phyloP scores from a whole-genome alignment of 2,888 invertebrate genomes.

The Leptinotarsa rubiginosa region DNA sequence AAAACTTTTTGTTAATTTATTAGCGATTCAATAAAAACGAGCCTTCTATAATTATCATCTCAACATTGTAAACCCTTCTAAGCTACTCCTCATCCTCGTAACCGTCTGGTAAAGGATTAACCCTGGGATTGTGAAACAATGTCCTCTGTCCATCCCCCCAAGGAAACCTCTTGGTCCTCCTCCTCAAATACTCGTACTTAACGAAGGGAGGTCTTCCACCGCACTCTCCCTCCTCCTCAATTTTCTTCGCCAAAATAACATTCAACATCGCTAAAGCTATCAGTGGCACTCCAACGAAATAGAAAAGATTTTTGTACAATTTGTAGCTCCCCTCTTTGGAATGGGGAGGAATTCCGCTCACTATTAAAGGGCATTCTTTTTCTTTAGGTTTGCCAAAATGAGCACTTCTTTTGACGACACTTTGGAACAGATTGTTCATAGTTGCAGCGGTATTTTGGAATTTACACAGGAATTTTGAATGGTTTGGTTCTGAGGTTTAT shows the following conservation, averaged over 20 bases:
- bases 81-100: conserved; percentile 74
- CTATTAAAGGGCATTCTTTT: conserved; percentile 8
- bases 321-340: conserved; percentile 70
- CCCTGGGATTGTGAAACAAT: conserved; percentile 86
- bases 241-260: conserved; percentile 74
- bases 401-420: background rate
- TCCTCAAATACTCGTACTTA: conserved; percentile 81
- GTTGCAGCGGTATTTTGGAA: background rate
- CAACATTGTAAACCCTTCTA: background rate
- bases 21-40: background rate
- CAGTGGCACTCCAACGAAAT: conserved; percentile 83
- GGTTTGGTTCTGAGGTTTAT: conserved; percentile 3
- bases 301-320: conserved; percentile 81
- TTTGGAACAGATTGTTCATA: conserved; percentile 8
- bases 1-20: background rate
- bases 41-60: background rate
- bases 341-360: conserved; percentile 28
- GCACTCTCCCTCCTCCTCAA: conserved; percentile 32
- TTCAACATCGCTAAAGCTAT: conserved; percentile 75
- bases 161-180: conserved; percentile 86
- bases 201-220: conserved; percentile 75
- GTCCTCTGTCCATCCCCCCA: conserved; percentile 91
- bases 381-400: background rate
- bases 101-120: conserved; percentile 82
- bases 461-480: conserved; percentile 12